Base-by-base conservation (phyloP, 2,113 vertebrate genomes). In the Ardeotis arabs region DNA sequence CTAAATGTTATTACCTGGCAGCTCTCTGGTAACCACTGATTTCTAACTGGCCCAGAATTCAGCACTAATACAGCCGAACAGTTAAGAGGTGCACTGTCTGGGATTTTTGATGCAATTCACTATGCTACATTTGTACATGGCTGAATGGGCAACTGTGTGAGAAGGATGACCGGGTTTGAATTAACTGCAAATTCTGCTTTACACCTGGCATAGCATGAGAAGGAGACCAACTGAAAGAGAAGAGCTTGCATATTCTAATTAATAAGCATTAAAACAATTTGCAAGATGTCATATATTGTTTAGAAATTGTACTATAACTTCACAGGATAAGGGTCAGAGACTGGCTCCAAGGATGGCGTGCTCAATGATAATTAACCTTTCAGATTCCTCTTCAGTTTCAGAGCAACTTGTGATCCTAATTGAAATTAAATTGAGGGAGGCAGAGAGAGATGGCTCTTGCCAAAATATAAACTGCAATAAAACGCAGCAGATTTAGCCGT, bases 321-420 rank as follows among this genome's bases (percentile, higher is more conserved):
- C 50, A 41, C 13, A 66, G 52, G 53, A 75, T 75, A 89, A 88
- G 79, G 88, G 76, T 95, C 73, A 89, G 83, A 29, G 52, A 78
- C 49, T 56, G 39, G 29, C 52, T 94, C 76, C 60, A 80, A 94
- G 67, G 23, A 67, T 80, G 72, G 31, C 2, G 0, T 50, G 60
- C 53, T 94, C 62, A 64, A 19, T 84, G 80, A n/a, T 94, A 92
- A 96, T 90, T 94, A 96, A 93, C 83, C 83, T 94, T 96, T 93
- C 1, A 0, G 29, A 88, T 92, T 80, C 44, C 12, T 84, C 62
- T 92, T 92, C 78, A 52, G 68, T 90, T 90, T 92, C 83, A 89
- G 49, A 95, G 66, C 39, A 90, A 89, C 73, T 82, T 87, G 41
- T 76, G 88, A 90, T 93, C 31, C 68, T 96, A 95, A 96, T 84